Percentiles rank a stretch among this genome's conserved stretches.
phyloP scores from a whole-genome alignment of 1,140 invertebrate species.

The Bombus cullumanus region DNA sequence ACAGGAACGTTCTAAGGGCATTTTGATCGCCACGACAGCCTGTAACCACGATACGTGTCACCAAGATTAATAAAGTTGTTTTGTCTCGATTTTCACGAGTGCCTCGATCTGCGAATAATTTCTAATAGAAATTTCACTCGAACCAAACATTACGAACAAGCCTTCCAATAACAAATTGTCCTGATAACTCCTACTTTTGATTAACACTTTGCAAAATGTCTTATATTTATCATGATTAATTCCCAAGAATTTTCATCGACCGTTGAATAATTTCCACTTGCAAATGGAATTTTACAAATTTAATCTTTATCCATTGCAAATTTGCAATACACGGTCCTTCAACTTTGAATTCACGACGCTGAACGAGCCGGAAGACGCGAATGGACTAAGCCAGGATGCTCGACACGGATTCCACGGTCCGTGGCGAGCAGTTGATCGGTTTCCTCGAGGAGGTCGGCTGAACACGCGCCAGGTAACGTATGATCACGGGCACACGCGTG shows the following conservation, averaged over 20 bases:
- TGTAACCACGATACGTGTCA: not conserved
- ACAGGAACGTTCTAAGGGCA: not conserved
- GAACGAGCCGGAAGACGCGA: not conserved
- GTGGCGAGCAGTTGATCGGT: slow-evolving; percentile 29
- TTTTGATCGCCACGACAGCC: not conserved
- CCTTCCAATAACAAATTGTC: too few relatives aligned
- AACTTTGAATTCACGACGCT: not conserved
- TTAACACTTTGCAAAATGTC: too few relatives aligned
- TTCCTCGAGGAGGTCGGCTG: not conserved
- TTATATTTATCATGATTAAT: too few relatives aligned
- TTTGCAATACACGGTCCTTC: too few relatives aligned
- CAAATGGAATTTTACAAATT: not conserved
- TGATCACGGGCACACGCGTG: slow-evolving; percentile 38
- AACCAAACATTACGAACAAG: not conserved
- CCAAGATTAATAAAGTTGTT: slow-evolving; percentile 5
- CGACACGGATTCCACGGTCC: slow-evolving; percentile 9
- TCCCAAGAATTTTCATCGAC: too few relatives aligned
- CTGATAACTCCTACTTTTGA: too few relatives aligned
- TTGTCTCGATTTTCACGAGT: not conserved
- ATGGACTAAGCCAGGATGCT: not conserved
- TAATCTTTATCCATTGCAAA: not conserved
- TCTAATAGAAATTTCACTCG: not conserved
- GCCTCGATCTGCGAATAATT: not conserved
- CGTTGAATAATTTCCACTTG: too few relatives aligned
- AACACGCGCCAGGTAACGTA: slow-evolving; percentile 22